A percentile compares a stretch with the other conserved stretches of the same genome.
These are phyloP conservation scores for Phylloscopus collybita DNA, from an alignment of 2,797 vertebrate genomes.

Conservation along the genomic window DNA sequence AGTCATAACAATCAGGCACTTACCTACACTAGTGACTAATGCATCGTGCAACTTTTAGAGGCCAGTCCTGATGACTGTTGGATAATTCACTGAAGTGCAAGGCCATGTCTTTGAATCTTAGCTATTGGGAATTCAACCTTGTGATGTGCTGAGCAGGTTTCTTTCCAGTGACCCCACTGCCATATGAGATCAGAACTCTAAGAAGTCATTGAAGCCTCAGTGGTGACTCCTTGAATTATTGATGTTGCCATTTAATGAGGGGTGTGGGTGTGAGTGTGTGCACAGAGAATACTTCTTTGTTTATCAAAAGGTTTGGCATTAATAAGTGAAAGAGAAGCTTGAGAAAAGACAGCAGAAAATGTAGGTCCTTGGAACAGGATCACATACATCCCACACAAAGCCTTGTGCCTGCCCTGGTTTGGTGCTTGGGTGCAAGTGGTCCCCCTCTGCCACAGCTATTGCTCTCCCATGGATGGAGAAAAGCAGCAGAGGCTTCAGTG, in stretches of 20 bases:
- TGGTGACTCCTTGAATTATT: slow-evolving; percentile 55
- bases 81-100: not conserved
- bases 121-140: slow-evolving; percentile 6
- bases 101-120: not conserved
- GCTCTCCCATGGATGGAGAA: not conserved
- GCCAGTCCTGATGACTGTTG: not conserved
- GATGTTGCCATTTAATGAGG: slow-evolving; percentile 46
- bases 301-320: slow-evolving; percentile 17
- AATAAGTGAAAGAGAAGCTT: not conserved
- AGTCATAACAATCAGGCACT: slow-evolving; percentile 52
- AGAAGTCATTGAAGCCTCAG: slow-evolving; percentile 12
- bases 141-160: not conserved
- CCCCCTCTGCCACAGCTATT: not conserved
- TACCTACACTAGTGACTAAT: slow-evolving; percentile 63
- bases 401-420: not conserved
- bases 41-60: not conserved
- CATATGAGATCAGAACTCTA: slow-evolving; percentile 24
- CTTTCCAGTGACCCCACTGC: not conserved
- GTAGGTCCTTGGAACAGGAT: not conserved
- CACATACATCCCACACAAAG: not conserved
- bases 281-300: not conserved
- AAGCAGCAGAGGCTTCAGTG: not conserved
- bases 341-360: not conserved
- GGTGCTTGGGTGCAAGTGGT: not conserved
- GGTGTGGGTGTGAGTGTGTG: not conserved